A percentile compares a stretch with the other conserved stretches of the same genome.
Conservation (phyloP, 1,140 invertebrate species). For the Nebria ingens region DNA sequence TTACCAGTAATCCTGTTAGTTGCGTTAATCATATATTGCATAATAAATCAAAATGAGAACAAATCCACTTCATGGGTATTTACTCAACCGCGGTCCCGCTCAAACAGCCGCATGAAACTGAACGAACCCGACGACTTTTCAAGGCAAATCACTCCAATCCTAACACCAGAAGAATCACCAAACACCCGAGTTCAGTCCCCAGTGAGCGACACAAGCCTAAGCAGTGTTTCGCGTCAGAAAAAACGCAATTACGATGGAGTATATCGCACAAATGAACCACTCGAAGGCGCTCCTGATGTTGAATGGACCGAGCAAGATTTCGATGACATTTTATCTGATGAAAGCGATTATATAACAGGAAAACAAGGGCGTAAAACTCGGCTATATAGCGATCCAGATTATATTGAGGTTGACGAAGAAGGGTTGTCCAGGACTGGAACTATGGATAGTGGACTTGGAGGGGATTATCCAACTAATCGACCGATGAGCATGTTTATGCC, state of each 20-base stretch:
- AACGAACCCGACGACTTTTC: not conserved
- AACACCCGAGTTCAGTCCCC: constrained; percentile 16
- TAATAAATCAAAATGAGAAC: constrained; percentile 39
- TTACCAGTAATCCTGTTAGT: constrained; percentile 62
- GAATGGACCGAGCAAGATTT: constrained; percentile 70
- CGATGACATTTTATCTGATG: constrained; percentile 30
- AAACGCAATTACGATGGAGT: constrained; percentile 61
- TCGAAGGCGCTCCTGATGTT: constrained; percentile 67
- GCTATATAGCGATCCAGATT: not conserved
- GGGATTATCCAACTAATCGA: not conserved
- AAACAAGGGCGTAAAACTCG: not conserved
- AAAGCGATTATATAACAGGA: not conserved
- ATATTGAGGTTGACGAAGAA: not conserved
- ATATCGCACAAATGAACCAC: constrained; percentile 71
- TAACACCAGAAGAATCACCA: constrained; percentile 17
- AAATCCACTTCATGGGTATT: constrained; percentile 17
- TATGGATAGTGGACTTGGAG: not conserved
- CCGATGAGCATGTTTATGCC: not conserved
- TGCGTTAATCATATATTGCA: constrained; percentile 54
- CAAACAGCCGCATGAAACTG: constrained; percentile 11
- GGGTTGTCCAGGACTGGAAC: constrained; percentile 12
- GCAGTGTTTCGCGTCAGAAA: constrained; percentile 40
- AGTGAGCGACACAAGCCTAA: constrained; percentile 18
- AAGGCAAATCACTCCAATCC: constrained; percentile 13
- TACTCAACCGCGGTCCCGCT: constrained; percentile 3